Evolutionary conservation across 2,797 vertebrate species (phyloP).

Genomic region (Urocyon cinereoargenteus): DNA sequence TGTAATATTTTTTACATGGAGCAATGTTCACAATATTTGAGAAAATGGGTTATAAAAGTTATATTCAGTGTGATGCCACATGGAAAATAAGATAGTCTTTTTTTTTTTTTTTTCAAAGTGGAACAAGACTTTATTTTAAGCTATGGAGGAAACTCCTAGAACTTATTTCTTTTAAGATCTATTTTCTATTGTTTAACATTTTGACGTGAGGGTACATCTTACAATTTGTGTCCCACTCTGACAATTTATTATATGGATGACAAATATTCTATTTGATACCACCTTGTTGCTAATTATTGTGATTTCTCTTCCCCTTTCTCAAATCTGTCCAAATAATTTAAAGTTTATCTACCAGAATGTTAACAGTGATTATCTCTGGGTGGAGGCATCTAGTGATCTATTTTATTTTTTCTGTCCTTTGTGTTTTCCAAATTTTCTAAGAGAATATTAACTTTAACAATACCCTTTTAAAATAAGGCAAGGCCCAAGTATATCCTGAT

Average conservation of each 20-base stretch:
- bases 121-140: no score
- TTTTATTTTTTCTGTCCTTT: background rate
- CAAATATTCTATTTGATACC: background rate
- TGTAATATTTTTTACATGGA: background rate
- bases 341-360: background rate
- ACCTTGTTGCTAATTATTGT: background rate
- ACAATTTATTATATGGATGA: background rate
- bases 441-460: background rate
- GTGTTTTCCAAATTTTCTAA: constrained; percentile 26
- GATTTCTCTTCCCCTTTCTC: background rate
- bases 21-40: constrained; percentile 32
- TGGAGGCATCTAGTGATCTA: background rate
- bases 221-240: background rate
- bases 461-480: constrained; percentile 40
- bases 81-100: background rate
- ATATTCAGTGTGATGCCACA: background rate
- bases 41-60: background rate
- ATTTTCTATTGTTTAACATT: background rate
- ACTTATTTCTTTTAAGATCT: background rate
- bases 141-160: no score
- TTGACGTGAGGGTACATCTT: background rate
- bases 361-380: background rate
- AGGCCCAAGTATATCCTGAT: background rate
- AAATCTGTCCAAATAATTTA: background rate
- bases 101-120: no score